Evolutionary conservation across 2,888 invertebrate species (phyloP).

Genomic region (Pterostichus madidus): DNA sequence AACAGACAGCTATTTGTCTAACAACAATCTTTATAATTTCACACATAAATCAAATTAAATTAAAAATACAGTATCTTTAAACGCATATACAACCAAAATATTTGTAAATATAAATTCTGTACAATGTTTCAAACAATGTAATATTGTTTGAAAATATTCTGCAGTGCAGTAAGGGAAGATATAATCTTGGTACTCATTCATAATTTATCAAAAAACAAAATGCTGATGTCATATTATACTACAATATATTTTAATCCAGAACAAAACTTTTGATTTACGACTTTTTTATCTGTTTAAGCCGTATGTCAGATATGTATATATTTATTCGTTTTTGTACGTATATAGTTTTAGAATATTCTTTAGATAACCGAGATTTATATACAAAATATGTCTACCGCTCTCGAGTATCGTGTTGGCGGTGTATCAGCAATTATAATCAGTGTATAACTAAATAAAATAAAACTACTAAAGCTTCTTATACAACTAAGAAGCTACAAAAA

Average conservation of each 20-base stretch:
- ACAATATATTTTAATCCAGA: constrained; percentile 39
- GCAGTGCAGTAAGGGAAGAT: background rate
- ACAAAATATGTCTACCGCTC: background rate
- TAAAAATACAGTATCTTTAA: no score
- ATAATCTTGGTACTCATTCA: constrained; percentile 38
- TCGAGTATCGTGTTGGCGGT: background rate
- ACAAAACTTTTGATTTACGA: constrained; percentile 40
- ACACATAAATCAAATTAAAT: no score
- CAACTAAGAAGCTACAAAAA: constrained; percentile 44
- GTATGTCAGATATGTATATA: constrained; percentile 36
- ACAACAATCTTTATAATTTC: no score
- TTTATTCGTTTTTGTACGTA: constrained; percentile 26
- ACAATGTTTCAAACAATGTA: background rate
- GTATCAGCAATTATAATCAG: constrained; percentile 27
- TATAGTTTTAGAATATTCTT: constrained; percentile 10
- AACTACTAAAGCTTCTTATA: constrained; percentile 25
- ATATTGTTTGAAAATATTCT: constrained; percentile 18
- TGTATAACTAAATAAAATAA: constrained; percentile 18
- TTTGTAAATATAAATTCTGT: no score
- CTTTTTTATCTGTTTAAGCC: constrained; percentile 34
- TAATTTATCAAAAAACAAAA: constrained; percentile 47
- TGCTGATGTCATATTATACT: constrained; percentile 48
- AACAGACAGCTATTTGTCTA: no score
- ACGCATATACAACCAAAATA: no score
- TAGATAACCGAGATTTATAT: constrained; percentile 31